Base-by-base conservation (phyloP, 2,888 invertebrate genomes). In the Hirtodrosophila alboralis region DNA sequence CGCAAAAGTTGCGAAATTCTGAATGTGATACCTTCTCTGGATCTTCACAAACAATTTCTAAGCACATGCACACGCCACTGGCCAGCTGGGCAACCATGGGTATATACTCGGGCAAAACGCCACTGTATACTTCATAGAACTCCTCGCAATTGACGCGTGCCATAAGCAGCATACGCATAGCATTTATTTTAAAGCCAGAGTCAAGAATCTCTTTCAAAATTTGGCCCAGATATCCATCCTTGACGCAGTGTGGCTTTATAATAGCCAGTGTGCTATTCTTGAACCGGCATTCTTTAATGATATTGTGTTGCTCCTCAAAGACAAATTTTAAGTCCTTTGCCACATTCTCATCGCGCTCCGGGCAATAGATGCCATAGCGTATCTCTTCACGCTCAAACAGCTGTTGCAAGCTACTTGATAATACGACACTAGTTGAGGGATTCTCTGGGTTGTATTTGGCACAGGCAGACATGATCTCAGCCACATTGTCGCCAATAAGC, bases 41-140 rank as follows among this genome's bases (percentile, higher is more conserved):
- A 75, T 94, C 92, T 71, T 92, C 92, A n/a, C 93, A 92, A 2
- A 92, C 93, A 49, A 98, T 93, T 91, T 98, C 98, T 91, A 98
- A 91, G 0, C 95, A 97, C 38, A 98, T 93, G 88, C 96, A 96
- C 0, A 96, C 94, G 0, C 98, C 98, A 71, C 96, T 95, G 8
- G 95, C 92, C 49, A 97, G 91, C 89, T 98, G 96, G 43, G 93
- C 92, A 9, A 97, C 94, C 95, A 98, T 95, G 3, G 94, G 95
- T 93, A 93, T 92, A 88, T 94, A 95, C 81, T 96, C 96, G 1
- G 94, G 93, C 28, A 96, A 92, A 45, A 97, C 95, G 1, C 97
- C 97, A 89, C 96, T 96, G 90, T 98, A 98, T 3, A 98, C 95
- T 91, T 98, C 97, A 86, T 95, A 94, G 91, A 98, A 98, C 89